Evolutionary conservation across 1,140 invertebrate genomes (phyloP).

Genomic region (Geopemphigus sp.): DNA sequence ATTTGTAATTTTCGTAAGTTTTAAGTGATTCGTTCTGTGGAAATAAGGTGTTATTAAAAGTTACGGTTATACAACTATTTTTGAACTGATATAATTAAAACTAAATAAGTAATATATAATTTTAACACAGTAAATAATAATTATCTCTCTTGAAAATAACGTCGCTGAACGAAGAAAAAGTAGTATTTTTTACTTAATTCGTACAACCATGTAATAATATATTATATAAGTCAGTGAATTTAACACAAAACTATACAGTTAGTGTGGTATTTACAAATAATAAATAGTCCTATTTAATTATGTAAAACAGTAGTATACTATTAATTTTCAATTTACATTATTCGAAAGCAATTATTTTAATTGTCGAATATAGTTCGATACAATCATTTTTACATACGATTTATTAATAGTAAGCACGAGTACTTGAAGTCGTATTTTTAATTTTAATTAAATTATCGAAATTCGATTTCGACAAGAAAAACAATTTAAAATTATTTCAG

Average conservation of each 20-base stretch:
- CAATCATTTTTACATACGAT: background rate
- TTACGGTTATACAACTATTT: background rate
- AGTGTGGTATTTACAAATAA: background rate
- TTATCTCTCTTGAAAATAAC: background rate
- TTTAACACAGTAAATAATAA: background rate
- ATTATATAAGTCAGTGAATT: background rate
- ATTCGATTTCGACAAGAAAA: too few relatives aligned
- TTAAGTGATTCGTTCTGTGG: background rate
- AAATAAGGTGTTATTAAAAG: background rate
- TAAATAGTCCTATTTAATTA: background rate
- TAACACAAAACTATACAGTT: background rate
- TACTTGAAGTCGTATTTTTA: too few relatives aligned
- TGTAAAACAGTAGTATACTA: background rate
- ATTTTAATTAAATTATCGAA: too few relatives aligned
- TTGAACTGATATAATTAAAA: background rate
- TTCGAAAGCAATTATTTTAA: background rate
- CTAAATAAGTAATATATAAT: background rate
- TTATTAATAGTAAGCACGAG: background rate
- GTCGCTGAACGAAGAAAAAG: background rate
- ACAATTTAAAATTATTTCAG: too few relatives aligned
- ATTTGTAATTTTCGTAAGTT: background rate
- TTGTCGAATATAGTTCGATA: background rate
- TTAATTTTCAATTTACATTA: background rate
- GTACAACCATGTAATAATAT: background rate
- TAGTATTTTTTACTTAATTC: background rate